Evolutionary conservation across 2,888 invertebrate genomes (phyloP), one percentile per base, ranked within the genome.

Genomic region (Harmothoe impar): DNA sequence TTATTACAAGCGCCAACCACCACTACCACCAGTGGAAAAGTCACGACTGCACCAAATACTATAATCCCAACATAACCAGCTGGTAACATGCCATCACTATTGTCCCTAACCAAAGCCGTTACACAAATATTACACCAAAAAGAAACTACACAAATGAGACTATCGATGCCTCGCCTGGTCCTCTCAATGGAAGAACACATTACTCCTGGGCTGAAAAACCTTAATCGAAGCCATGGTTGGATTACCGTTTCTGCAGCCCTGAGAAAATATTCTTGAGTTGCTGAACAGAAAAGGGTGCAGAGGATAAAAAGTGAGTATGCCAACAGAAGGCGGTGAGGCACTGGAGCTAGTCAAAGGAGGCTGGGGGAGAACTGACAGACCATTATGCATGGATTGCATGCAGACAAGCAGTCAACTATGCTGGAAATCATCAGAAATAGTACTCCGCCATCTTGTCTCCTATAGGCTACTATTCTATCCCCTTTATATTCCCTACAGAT

Each of bases 231-330:
- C 25, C 31, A 3, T 0, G 25, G 29, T 29, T 72, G 72, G 72
- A 72, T 72, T 72, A 72, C 72, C 72, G 25, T 72, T 72, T 72
- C 62, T 72, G n/a, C 72, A 25, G 20, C 23, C 62, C 15, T 62
- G n/a, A 17, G 54, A 62, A 62, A 62, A n/a, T n/a, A 62, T 62
- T 62, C 15, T n/a, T 20, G n/a, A n/a, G 23, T 15, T 20, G 72
- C 29, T 72, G 72, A 72, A 72, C 29, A 29, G 31, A 72, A 72
- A 29, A 15, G 1, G 29, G 29, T n/a, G n/a, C 5, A 72, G 25
- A 72, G 25, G 17, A 29, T 7, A 29, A 15, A 17, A 17, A 72
- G 25, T 3, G 31, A 72, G 72, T 72, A 1, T 7, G 29, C 25
- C 29, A n/a, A 72, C 1, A 7, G 15, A 29, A 17, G 72, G 3